Percentiles rank a stretch among this genome's conserved stretches.
These are phyloP conservation scores for Sisor rabdophorus DNA, from an alignment of 2,113 vertebrate species.

Conservation along the genomic window DNA sequence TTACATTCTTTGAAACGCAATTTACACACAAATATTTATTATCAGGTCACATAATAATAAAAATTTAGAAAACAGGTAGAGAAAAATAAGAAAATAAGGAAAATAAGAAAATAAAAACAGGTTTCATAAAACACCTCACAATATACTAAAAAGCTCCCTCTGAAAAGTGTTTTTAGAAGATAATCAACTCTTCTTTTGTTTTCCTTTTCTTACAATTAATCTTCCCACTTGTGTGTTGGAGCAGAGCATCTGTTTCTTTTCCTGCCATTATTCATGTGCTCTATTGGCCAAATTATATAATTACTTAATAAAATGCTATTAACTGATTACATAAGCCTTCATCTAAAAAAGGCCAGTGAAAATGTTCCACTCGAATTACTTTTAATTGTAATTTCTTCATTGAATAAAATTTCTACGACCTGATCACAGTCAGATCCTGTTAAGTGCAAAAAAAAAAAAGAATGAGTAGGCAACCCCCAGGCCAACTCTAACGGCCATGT, in stretches of 20 bases:
- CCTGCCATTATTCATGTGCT: constrained; percentile 22
- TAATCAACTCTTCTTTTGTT: constrained; percentile 66
- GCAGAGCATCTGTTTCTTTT: constrained; percentile 20
- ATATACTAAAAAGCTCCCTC: constrained; percentile 46
- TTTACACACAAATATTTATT: too few relatives aligned
- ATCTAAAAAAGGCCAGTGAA: background rate
- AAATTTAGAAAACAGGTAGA: background rate
- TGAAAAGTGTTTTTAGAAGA: constrained; percentile 53
- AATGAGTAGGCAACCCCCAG: too few relatives aligned
- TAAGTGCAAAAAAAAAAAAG: too few relatives aligned
- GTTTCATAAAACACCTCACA: constrained; percentile 62
- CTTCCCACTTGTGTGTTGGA: constrained; percentile 24
- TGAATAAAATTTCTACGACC: too few relatives aligned
- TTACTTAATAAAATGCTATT: background rate
- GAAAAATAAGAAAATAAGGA: background rate
- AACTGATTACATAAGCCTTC: background rate
- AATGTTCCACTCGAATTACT: background rate
- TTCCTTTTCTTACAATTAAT: constrained; percentile 36
- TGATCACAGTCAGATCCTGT: too few relatives aligned
- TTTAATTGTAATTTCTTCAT: background rate
- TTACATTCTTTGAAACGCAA: too few relatives aligned
- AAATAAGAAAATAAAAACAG: background rate
- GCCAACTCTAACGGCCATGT: too few relatives aligned
- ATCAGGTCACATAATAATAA: background rate
- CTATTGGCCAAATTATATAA: background rate